These are phyloP conservation scores for Diorhabda carinulata DNA, from an alignment of 1,140 invertebrate genomes.

Conservation along the genomic window DNA sequence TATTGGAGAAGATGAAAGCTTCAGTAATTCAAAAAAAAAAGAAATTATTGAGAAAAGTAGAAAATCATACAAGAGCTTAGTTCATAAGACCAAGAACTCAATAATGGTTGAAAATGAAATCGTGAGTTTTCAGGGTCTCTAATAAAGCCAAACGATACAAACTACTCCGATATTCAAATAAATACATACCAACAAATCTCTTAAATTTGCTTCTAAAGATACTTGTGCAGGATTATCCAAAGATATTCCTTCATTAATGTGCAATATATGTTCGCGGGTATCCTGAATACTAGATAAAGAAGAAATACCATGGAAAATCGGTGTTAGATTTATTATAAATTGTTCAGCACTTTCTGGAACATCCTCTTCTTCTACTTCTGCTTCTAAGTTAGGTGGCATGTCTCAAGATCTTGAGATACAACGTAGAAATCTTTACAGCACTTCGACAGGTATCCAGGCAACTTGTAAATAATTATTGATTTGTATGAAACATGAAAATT, in stretches of 20 bases:
- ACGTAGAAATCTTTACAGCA: background rate
- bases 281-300: constrained; percentile 13
- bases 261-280: constrained; percentile 7
- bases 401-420: background rate
- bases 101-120: too few species aligned
- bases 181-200: constrained; percentile 54
- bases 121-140: background rate
- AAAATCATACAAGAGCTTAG: too few species aligned
- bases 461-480: background rate
- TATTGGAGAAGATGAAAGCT: too few species aligned
- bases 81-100: too few species aligned
- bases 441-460: background rate
- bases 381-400: constrained; percentile 27
- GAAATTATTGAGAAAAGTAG: too few species aligned
- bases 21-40: too few species aligned
- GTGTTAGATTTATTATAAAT: constrained; percentile 16
- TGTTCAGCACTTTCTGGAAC: background rate
- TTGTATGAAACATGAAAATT: background rate
- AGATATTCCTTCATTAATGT: constrained; percentile 6
- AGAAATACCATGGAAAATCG: constrained; percentile 19
- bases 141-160: background rate
- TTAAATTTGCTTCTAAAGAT: constrained; percentile 55
- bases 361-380: constrained; percentile 15
- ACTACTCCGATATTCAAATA: background rate
- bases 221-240: constrained; percentile 30